These are phyloP conservation scores for Leucania comma DNA, from an alignment of 2,888 invertebrate genomes.

Conservation along the genomic window DNA sequence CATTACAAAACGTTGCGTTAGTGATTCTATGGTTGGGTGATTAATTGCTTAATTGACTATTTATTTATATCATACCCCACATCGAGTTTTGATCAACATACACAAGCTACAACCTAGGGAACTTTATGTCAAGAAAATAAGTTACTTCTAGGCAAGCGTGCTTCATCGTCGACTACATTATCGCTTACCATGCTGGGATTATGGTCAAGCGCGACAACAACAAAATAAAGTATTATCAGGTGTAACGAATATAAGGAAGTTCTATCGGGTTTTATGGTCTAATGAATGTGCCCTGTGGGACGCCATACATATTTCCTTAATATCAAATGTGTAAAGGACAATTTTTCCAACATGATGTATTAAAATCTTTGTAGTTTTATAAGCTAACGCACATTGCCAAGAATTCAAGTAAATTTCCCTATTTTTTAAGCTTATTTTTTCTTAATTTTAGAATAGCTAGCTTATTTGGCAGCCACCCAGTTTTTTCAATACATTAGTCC, in stretches of 20 bases:
- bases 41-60: slow-evolving; percentile 61
- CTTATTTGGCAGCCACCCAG: neutral
- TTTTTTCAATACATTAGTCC: neutral
- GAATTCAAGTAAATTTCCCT: neutral
- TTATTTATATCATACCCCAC: slow-evolving; percentile 36
- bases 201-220: no score
- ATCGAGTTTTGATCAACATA: slow-evolving; percentile 20
- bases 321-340: no score
- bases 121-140: no score
- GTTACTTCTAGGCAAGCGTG: no score
- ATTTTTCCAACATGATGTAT: neutral
- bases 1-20: slow-evolving; percentile 53
- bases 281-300: slow-evolving; percentile 2
- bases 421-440: neutral
- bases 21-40: slow-evolving; percentile 53
- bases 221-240: neutral
- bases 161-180: no score
- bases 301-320: no score
- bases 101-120: no score
- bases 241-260: no score
- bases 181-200: no score
- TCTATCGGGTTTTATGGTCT: neutral
- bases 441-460: neutral
- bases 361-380: neutral
- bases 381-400: neutral